Evolutionary conservation across 2,797 vertebrate genomes (phyloP), one percentile per base, ranked within the genome.

Genomic region (Anguilla megastoma): DNA sequence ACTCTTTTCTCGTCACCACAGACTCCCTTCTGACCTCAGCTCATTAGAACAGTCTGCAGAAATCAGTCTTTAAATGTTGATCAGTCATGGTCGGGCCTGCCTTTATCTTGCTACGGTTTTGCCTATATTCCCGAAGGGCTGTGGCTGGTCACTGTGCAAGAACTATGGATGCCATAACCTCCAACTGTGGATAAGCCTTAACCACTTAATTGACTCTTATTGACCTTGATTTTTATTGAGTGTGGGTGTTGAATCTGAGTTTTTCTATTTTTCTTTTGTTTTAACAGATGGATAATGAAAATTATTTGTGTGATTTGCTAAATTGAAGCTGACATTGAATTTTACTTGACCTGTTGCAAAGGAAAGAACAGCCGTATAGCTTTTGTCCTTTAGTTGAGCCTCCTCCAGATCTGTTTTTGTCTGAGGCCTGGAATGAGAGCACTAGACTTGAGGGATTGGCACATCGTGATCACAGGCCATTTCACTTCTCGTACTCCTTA

Each of bases 1-100:
- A 94, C 95, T 93, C 94, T 93, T 95, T 95, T 95, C 91, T 94
- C 94, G 95, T 95, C 94, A 92, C 91, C 92, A 92, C 91, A 92
- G 90, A 92, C 92, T 93, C 92, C 92, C 93, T 94, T 93, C 92
- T 56, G 82, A 95, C 94, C 94, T 85, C 36, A 85, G 92, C 96
- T 96, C 95, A 95, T 96, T 96, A 96, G 92, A 36, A 74, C 27
- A 1, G 30, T 74, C 69, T 74, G 69, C 69, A 30, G 27, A 9
- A 30, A 30, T 27, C 27, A 0, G 27, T 74, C 69, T 74, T 33
- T 74, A 74, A 2, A n/a, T 69, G 66, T 12, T 74, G 2, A 74
- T 89, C 88, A 86, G 90, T 93, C 89, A 87, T 85, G 86, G 87
- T 86, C 83, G 58, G 48, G 85, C 41, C 50, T 85, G 88, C 58